Evolutionary conservation across 2,888 invertebrate species (phyloP).

Genomic region (Drosophila niveifrons): DNA sequence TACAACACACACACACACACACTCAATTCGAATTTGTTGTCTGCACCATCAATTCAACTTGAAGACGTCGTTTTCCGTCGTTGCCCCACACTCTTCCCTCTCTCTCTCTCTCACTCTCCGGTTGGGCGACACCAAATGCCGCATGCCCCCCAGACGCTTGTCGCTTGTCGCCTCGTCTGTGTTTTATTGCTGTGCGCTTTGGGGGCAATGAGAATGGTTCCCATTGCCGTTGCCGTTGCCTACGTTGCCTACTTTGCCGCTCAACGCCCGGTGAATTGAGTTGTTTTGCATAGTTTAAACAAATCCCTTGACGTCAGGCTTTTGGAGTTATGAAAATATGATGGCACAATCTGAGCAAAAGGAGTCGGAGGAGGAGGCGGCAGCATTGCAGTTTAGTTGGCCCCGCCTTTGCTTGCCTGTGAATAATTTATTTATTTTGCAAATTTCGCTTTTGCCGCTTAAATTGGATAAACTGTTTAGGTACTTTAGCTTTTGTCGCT

Average conservation of each 20-base stretch:
- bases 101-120: too few species aligned
- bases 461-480: constrained; percentile 58
- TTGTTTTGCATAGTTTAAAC: constrained; percentile 77
- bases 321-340: constrained; percentile 72
- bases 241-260: constrained; percentile 68
- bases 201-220: constrained; percentile 70
- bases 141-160: neutral
- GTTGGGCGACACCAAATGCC: constrained; percentile 21
- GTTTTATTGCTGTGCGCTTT: constrained; percentile 80
- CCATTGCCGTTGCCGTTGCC: neutral
- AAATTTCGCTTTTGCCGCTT: constrained; percentile 41
- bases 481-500: constrained; percentile 57
- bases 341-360: constrained; percentile 9
- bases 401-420: constrained; percentile 52
- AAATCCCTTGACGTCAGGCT: constrained; percentile 63
- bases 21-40: constrained; percentile 80
- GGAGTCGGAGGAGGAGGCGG: neutral
- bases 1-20: constrained; percentile 57
- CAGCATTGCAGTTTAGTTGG: constrained; percentile 25
- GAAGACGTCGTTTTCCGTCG: constrained; percentile 61
- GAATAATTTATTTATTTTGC: constrained; percentile 75
- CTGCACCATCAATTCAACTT: constrained; percentile 79
- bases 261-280: constrained; percentile 58
- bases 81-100: constrained; percentile 19
- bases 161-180: constrained; percentile 57